phyloP scores from a whole-genome alignment of 2,797 vertebrate species.

The Crossoptilon crossoptilon region DNA sequence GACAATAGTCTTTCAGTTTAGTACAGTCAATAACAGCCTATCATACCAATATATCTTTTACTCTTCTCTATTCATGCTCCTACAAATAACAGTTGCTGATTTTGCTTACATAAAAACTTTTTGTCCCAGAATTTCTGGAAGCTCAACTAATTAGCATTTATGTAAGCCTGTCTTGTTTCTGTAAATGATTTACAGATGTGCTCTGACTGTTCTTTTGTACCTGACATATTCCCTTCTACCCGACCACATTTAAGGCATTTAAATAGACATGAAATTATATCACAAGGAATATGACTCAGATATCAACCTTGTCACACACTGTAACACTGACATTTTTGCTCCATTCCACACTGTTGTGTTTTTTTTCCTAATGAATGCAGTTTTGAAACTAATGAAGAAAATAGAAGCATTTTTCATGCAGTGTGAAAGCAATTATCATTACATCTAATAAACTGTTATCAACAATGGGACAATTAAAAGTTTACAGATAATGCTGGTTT shows the following conservation, averaged over 20 bases:
- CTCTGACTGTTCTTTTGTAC: slow-evolving; percentile 41
- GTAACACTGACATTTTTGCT: background rate
- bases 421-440: background rate
- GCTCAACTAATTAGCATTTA: background rate
- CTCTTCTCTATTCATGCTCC: background rate
- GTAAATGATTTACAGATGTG: slow-evolving; percentile 31
- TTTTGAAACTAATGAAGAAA: slow-evolving; percentile 22
- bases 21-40: slow-evolving; percentile 35
- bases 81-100: background rate
- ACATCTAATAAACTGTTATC: background rate
- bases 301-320: background rate
- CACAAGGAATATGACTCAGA: slow-evolving; percentile 23
- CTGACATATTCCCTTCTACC: slow-evolving; percentile 1
- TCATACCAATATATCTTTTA: background rate
- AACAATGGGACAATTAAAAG: background rate
- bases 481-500: background rate
- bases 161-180: slow-evolving; percentile 9
- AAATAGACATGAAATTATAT: background rate
- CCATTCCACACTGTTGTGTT: background rate
- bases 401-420: background rate
- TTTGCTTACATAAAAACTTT: slow-evolving; percentile 7
- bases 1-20: slow-evolving; percentile 49
- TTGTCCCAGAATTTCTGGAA: slow-evolving; percentile 15
- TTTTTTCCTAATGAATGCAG: background rate
- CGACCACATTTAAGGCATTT: background rate